phyloP scores from a whole-genome alignment of 2,888 invertebrate genomes.

The Leucophenga maculata region DNA sequence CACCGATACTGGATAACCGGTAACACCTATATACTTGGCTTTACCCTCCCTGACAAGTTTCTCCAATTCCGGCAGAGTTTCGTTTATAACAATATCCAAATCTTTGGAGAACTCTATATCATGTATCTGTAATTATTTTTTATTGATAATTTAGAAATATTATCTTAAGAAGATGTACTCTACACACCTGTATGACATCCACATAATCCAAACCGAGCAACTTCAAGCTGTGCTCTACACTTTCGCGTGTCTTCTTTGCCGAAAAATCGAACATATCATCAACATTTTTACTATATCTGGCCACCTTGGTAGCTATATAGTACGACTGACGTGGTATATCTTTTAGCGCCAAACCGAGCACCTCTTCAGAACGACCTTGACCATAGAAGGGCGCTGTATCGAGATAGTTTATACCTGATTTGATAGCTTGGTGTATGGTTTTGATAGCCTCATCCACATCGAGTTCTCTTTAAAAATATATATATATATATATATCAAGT shows the following conservation, averaged over 20 bases:
- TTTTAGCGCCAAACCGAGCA: constrained; percentile 86
- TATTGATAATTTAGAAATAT: too few species aligned
- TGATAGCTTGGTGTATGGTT: constrained; percentile 81
- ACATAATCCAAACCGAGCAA: constrained; percentile 85
- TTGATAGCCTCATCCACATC: constrained; percentile 78
- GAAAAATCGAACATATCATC: constrained; percentile 91
- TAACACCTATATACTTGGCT: constrained; percentile 87
- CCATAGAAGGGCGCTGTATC: constrained; percentile 97
- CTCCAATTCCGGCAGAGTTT: constrained; percentile 88
- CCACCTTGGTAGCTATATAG: constrained; percentile 93
- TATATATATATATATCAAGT: not conserved
- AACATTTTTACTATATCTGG: constrained; percentile 82
- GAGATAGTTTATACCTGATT: constrained; percentile 89
- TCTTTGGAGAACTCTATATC: constrained; percentile 90
- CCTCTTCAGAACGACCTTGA: constrained; percentile 86
- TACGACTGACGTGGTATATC: constrained; percentile 86
- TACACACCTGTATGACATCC: constrained; percentile 87
- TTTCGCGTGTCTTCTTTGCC: constrained; percentile 80
- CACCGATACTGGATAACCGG: constrained; percentile 86
- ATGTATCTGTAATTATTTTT: constrained; percentile 79
- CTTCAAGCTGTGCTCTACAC: constrained; percentile 83
- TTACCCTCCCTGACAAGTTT: constrained; percentile 81
- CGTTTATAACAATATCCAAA: constrained; percentile 82
- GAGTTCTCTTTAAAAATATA: constrained; percentile 72
- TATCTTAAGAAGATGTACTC: too few species aligned